Percentiles rank a stretch among this genome's conserved stretches.
These are phyloP conservation scores for Muscina levida DNA, from an alignment of 2,888 invertebrate species.

Conservation along the genomic window DNA sequence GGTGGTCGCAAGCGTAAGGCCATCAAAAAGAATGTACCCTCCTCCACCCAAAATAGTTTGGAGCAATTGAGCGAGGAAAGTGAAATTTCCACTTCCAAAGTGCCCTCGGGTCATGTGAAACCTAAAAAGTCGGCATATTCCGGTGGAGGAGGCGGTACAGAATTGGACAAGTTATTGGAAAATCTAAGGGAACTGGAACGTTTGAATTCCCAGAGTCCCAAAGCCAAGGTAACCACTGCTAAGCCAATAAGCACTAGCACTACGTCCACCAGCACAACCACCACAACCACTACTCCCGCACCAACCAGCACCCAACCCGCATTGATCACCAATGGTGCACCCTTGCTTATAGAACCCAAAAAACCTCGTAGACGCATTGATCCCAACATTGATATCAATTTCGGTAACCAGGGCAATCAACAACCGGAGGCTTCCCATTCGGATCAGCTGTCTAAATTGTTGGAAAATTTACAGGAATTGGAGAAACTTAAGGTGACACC, in stretches of 20 bases:
- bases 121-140: conserved; percentile 54
- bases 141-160: conserved; percentile 68
- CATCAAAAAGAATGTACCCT: conserved; percentile 70
- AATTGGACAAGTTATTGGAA: conserved; percentile 80
- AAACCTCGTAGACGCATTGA: conserved; percentile 75
- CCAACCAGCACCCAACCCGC: conserved; percentile 59
- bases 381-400: conserved; percentile 75
- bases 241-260: conserved; percentile 42
- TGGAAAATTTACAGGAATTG: conserved; percentile 79
- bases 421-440: conserved; percentile 67
- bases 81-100: conserved; percentile 73
- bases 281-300: conserved; percentile 66
- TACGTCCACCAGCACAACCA: conserved; percentile 54
- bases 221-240: conserved; percentile 44
- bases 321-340: conserved; percentile 74
- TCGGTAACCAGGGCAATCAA: conserved; percentile 72
- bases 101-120: conserved; percentile 66
- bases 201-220: conserved; percentile 70
- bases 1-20: conserved; percentile 75
- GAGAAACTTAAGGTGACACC: conserved; percentile 76
- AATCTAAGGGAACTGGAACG: conserved; percentile 79
- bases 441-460: conserved; percentile 79
- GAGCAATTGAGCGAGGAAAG: conserved; percentile 73
- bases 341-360: conserved; percentile 73
- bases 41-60: conserved; percentile 61